Base-by-base conservation (phyloP, 2,797 vertebrate genomes). In the Acestrorhynchus altus region DNA sequence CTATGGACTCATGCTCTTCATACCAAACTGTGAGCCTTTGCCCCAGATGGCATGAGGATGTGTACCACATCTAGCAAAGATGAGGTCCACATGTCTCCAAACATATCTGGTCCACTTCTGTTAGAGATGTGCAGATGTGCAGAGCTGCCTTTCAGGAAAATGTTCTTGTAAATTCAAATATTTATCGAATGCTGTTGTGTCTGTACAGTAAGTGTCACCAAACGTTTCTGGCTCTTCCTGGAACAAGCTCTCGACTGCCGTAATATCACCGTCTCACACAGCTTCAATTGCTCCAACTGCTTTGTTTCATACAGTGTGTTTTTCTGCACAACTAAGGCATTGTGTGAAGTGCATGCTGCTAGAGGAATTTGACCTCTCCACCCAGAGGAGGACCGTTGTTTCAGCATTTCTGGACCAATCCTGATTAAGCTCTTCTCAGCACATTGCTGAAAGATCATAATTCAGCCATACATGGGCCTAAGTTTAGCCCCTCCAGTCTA, bases 401-500 rank as follows among this genome's bases (percentile, higher is more conserved):
- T 68, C 59, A 68, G 66, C 46, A 22, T 67, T 63, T 67, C 52
- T 49, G 8, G 20, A 59, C 28, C 42, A 40, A 26, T 31, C 31
- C 59, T 68, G 52, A 68, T 40, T 15, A 52, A 79, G 66, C 46
- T 60, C 63, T 59, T 70, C 61, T 67, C 68, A 63, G 67, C 70
- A 28, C 46, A 57, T 60, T 64, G 40, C 42, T 54, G 60, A 65
- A 76, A 72, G 56, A 35, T 46, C 69, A 56, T 35, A 72, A 59
- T 26, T 72, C 56, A 72, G 44, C 39, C 57, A 54, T 59, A 57
- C 51, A 75, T 35, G 28, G 74, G 74, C 28, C 57, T 74, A 76
- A 63, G 78, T 64, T 76, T 70, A 76, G 65, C 57, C 69, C 57
- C 24, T 56, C 26, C 39, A 20, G 22, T 79, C 40, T 76, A 63